Evolutionary conservation across 2,797 vertebrate species (phyloP).

Genomic region (Hemitrygon akajei): DNA sequence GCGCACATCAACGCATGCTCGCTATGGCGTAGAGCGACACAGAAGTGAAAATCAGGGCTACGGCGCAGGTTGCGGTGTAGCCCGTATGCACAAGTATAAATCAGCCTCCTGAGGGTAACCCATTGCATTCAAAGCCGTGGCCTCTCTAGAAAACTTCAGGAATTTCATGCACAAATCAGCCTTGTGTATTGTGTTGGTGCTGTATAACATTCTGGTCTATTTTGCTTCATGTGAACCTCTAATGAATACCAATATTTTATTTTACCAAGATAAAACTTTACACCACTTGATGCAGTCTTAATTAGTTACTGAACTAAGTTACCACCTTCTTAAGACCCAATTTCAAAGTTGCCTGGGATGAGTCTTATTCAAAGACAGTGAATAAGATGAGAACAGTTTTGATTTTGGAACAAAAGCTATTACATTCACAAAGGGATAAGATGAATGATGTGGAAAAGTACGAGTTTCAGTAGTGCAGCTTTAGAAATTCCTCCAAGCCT

Average conservation of each 20-base stretch:
- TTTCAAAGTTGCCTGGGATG: background rate
- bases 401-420: background rate
- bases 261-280: background rate
- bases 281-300: background rate
- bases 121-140: background rate
- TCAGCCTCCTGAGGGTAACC: background rate
- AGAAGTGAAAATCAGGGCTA: too few relatives aligned
- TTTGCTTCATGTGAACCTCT: background rate
- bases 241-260: background rate
- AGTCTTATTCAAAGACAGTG: background rate
- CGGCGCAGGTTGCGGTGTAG: too few relatives aligned
- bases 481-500: background rate
- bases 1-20: too few relatives aligned
- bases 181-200: background rate
- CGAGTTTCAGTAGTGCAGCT: background rate
- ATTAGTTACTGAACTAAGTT: background rate
- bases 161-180: background rate
- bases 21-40: too few relatives aligned
- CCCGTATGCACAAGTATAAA: too few relatives aligned
- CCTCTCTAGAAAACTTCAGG: background rate
- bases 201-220: background rate
- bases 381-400: background rate
- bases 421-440: background rate
- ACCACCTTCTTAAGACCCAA: background rate
- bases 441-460: background rate